A percentile compares a stretch with the other conserved stretches of the same genome.
Conservation (phyloP, 2,797 vertebrate species). For the Danio choprae region DNA sequence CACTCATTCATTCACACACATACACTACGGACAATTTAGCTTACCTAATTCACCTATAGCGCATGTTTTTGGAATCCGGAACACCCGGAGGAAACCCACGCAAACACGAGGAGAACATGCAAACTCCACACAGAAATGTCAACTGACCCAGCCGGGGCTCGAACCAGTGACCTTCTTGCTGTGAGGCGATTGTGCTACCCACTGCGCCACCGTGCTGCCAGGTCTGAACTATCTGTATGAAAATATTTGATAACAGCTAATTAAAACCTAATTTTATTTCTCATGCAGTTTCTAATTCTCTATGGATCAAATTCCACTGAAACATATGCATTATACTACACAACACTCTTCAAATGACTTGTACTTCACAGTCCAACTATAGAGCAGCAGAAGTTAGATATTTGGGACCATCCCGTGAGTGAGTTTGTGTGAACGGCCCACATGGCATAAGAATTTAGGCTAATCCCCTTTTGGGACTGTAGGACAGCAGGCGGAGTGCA, state of each 20-base stretch:
- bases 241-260: not conserved
- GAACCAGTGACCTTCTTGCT: no score
- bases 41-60: no score
- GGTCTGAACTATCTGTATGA: constrained; percentile 3
- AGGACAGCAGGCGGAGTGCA: constrained; percentile 67
- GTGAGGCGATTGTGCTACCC: no score
- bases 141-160: no score
- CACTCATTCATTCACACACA: no score
- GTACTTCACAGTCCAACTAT: constrained; percentile 24
- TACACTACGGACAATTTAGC: no score
- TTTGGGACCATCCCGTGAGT: not conserved
- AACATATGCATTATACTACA: not conserved
- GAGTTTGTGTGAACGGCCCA: constrained; percentile 29
- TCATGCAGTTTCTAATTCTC: not conserved
- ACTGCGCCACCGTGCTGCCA: no score
- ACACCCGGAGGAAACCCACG: no score
- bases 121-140: no score
- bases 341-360: constrained; percentile 20
- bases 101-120: no score
- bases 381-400: not conserved
- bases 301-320: constrained; percentile 19
- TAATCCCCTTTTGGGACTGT: constrained; percentile 70
- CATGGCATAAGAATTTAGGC: constrained; percentile 73
- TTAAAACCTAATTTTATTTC: not conserved
- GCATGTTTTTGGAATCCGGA: no score